Conservation (phyloP, 2,888 invertebrate genomes). For the Yponomeuta malinellus region DNA sequence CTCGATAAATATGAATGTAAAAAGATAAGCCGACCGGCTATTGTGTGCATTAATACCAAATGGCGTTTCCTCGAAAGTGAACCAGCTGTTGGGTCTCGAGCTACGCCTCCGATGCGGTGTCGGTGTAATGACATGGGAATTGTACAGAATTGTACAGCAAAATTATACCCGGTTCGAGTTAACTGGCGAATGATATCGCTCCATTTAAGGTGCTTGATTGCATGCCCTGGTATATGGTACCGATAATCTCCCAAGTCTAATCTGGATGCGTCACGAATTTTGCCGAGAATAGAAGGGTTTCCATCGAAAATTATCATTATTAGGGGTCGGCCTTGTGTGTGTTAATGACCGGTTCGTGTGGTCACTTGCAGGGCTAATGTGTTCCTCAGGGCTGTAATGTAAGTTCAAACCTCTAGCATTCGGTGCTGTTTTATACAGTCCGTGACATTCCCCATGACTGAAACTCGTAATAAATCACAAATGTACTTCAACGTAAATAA, state of each 20-base stretch:
- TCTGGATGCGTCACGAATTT: not conserved
- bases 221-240: not conserved
- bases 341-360: not conserved
- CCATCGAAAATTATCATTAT: not conserved
- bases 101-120: not conserved
- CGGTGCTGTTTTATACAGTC: too few relatives aligned
- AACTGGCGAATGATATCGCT: constrained; percentile 7
- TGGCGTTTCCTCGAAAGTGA: not conserved
- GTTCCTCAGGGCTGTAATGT: not conserved
- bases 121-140: constrained; percentile 11
- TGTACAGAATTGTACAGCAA: not conserved
- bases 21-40: too few relatives aligned
- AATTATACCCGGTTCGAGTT: constrained; percentile 11
- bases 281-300: not conserved
- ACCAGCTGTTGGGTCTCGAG: not conserved
- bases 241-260: constrained; percentile 2
- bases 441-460: too few relatives aligned
- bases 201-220: constrained; percentile 11
- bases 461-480: too few relatives aligned
- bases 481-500: too few relatives aligned
- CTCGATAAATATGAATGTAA: too few relatives aligned
- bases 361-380: not conserved
- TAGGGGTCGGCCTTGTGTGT: not conserved
- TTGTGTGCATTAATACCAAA: not conserved
- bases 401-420: not conserved